Base-by-base conservation (phyloP, 2,888 invertebrate genomes). In the Dicranocentrus wangi region DNA sequence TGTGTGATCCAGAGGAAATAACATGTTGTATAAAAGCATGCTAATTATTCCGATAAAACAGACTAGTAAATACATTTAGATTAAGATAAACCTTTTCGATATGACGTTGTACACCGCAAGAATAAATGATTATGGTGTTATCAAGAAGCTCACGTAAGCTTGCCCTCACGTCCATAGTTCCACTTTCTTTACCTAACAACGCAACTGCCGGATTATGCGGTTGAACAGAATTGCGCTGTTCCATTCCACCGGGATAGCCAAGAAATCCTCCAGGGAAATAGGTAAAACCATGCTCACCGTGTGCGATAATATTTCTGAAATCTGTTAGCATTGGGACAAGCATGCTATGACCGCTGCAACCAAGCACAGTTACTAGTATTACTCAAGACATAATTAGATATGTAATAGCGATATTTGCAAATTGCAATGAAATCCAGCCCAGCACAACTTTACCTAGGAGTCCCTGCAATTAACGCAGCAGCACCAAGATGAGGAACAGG, bases 31-130 rank as follows among this genome's bases (percentile, higher is more conserved):
- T 47, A 10, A 47, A 47, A 15, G n/a, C 15, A 47, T 55, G 17
- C 19, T 19, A 19, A 55, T 55, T 23, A 55, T 23, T 55, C 10
- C 23, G n/a, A n/a, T n/a, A n/a, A n/a, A n/a, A n/a, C n/a, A n/a
- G n/a, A n/a, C n/a, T n/a, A n/a, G 21, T 55, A 21, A 17, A 21
- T 55, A 23, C 21, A 7, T 21, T 3, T 55, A 23, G 47, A 47
- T 55, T 2, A 58, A 58, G 25, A 3, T 8, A 23, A 23, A 88
- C 87, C 83, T 88, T 88, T 72, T 87, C 88, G 23, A 88, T 83
- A 85, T 93, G 92, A 87, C 93, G 93, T 86, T 93, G 92, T 0
- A 93, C 93, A 27, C 92, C 90, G 5, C 91, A 91, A 83, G 93
- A 92, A 87, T 93, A 94, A 65, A 94, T 88, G 0, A 93, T 90